These are phyloP conservation scores for Onthophagus taurus DNA, from an alignment of 1,140 invertebrate genomes.

Conservation along the genomic window DNA sequence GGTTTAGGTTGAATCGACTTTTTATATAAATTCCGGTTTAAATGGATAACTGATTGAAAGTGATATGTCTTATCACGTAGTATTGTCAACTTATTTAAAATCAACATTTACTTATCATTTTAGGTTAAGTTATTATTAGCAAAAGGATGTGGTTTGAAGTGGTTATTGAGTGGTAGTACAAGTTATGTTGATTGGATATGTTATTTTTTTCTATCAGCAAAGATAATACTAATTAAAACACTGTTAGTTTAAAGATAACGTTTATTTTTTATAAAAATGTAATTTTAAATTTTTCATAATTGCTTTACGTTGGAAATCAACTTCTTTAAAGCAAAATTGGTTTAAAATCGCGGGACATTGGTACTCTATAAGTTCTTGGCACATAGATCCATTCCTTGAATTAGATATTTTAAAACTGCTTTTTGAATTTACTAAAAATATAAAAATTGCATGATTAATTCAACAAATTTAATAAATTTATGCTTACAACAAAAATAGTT, in stretches of 20 bases:
- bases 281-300: conserved; percentile 50
- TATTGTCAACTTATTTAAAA: no score
- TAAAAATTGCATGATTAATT: no score
- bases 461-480: no score
- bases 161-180: background rate
- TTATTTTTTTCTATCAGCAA: background rate
- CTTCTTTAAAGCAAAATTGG: conserved; percentile 46
- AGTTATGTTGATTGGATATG: background rate
- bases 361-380: conserved; percentile 50
- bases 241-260: background rate
- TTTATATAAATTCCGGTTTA: no score
- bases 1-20: background rate
- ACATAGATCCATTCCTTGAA: conserved; percentile 40
- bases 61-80: no score
- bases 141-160: background rate
- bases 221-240: background rate
- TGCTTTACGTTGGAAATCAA: conserved; percentile 48
- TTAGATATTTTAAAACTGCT: conserved; percentile 48
- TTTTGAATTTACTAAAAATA: conserved; percentile 45
- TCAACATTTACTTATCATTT: background rate
- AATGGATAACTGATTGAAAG: no score
- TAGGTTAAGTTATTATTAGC: background rate
- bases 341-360: conserved; percentile 52
- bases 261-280: conserved; percentile 36
- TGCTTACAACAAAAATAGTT: conserved; percentile 52